A percentile compares a stretch with the other conserved stretches of the same genome.
These are phyloP conservation scores for Poeciliopsis occidentalis DNA, from an alignment of 2,113 vertebrate species.

Conservation along the genomic window DNA sequence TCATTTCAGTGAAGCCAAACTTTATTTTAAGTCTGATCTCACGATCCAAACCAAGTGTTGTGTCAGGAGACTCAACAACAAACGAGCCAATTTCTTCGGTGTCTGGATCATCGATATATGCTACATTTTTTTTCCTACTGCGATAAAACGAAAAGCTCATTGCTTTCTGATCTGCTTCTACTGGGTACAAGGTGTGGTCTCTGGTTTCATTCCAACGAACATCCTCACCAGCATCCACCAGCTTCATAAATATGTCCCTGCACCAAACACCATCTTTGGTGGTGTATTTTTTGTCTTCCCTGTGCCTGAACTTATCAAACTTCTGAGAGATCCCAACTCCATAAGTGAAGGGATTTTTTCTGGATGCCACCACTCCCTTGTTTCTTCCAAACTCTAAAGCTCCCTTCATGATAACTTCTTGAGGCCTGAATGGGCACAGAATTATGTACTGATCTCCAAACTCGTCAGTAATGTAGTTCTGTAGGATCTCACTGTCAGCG, in stretches of 20 bases:
- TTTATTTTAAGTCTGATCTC: slow-evolving; percentile 21
- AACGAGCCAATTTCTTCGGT: slow-evolving; percentile 4
- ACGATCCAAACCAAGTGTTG: not conserved
- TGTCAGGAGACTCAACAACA: slow-evolving; percentile 11
- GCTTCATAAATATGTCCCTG: no score
- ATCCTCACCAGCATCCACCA: no score
- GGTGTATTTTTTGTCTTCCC: no score
- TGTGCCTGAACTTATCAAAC: slow-evolving; percentile 10
- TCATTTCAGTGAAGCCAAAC: slow-evolving; percentile 47
- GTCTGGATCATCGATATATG: slow-evolving; percentile 33
- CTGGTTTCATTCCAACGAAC: no score
- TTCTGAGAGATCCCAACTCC: fast-evolving
- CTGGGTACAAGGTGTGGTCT: not conserved
- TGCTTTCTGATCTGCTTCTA: not conserved
- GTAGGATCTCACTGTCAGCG: slow-evolving; percentile 23
- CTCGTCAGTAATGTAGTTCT: not conserved
- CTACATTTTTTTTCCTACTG: slow-evolving; percentile 9
- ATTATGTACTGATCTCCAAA: not conserved
- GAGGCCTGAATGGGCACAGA: not conserved
- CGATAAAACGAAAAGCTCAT: slow-evolving; percentile 16
- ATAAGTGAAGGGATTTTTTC: slow-evolving; percentile 32
- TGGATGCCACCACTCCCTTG: not conserved
- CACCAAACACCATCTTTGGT: no score
- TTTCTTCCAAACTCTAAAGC: slow-evolving; percentile 13
- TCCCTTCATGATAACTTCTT: not conserved